phyloP scores from a whole-genome alignment of 1,140 invertebrate species.

The Drosophila truncata region DNA sequence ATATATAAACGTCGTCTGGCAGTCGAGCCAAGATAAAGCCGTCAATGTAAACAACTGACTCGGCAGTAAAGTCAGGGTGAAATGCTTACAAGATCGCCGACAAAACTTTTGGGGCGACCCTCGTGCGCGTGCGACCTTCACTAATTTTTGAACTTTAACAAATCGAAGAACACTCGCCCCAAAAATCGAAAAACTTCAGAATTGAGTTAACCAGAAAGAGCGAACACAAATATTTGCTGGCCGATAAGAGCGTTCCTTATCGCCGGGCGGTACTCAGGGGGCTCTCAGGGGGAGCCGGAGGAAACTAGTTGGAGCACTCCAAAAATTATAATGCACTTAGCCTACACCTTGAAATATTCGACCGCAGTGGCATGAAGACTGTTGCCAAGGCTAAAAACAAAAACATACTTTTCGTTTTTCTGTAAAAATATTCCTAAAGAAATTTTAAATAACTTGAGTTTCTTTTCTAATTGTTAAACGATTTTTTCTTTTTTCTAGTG shows the following conservation, averaged over 20 bases:
- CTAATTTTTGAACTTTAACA: slow-evolving; percentile 42
- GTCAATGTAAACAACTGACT: slow-evolving; percentile 51
- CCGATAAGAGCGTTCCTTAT: slow-evolving; percentile 40
- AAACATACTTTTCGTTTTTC: not conserved
- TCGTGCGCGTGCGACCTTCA: slow-evolving; percentile 54
- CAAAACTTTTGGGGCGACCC: slow-evolving; percentile 34
- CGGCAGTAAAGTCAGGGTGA: slow-evolving; percentile 34
- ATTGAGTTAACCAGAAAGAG: slow-evolving; percentile 14
- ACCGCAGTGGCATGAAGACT: not conserved
- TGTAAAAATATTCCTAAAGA: not conserved
- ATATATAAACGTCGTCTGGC: not conserved
- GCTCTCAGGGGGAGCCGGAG: not conserved
- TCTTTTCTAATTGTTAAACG: not conserved
- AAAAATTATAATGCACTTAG: slow-evolving; percentile 59
- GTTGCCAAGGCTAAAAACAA: not conserved
- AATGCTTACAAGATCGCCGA: slow-evolving; percentile 22
- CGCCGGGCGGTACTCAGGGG: not conserved
- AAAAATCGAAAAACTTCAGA: slow-evolving; percentile 2
- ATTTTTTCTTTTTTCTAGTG: not conserved
- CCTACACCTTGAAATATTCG: slow-evolving; percentile 51
- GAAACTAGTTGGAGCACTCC: slow-evolving; percentile 17
- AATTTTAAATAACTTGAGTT: not conserved
- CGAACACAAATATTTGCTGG: slow-evolving; percentile 50
- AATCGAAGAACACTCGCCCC: slow-evolving; percentile 22
- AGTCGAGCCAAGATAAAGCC: slow-evolving; percentile 2